A percentile compares a stretch with the other conserved stretches of the same genome.
Conservation (phyloP, 2,113 vertebrate species). For the Bos indicus region DNA sequence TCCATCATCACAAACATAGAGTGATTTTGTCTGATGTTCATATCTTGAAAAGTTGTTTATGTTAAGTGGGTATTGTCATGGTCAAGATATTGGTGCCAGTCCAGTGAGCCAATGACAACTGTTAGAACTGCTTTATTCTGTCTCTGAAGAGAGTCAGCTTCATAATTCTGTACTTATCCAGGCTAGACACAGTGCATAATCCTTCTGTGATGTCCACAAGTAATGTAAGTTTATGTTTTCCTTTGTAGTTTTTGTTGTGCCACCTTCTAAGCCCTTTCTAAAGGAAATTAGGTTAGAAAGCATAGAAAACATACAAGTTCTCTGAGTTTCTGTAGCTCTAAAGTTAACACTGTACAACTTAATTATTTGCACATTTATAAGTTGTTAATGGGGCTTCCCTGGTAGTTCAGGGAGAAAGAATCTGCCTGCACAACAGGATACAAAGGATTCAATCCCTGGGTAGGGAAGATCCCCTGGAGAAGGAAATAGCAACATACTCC, state of each 20-base stretch:
- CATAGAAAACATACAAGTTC: not conserved
- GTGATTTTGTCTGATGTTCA: not conserved
- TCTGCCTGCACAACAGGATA: not conserved
- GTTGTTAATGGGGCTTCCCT: not conserved
- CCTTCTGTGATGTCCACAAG: not conserved
- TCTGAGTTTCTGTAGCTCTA: not conserved
- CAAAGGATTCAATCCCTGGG: not conserved
- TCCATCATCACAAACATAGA: not conserved
- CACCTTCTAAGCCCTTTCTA: not conserved
- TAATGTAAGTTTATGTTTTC: not conserved
- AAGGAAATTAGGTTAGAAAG: not conserved
- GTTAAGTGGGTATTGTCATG: not conserved
- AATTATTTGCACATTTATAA: not conserved
- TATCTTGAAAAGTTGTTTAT: not conserved
- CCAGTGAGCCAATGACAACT: not conserved
- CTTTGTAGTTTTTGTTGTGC: not conserved
- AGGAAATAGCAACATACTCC: not conserved
- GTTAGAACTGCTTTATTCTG: not conserved
- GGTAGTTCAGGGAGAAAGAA: not conserved
- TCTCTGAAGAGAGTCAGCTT: not conserved
- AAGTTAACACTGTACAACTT: not conserved
- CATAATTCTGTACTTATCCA: not conserved
- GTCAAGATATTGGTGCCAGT: not conserved
- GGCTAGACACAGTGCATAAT: not conserved
- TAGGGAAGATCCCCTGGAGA: not conserved